Evolutionary conservation across 2,113 vertebrate species (phyloP), one percentile per base, ranked within the genome.

Genomic region (Dicaeum eximium): DNA sequence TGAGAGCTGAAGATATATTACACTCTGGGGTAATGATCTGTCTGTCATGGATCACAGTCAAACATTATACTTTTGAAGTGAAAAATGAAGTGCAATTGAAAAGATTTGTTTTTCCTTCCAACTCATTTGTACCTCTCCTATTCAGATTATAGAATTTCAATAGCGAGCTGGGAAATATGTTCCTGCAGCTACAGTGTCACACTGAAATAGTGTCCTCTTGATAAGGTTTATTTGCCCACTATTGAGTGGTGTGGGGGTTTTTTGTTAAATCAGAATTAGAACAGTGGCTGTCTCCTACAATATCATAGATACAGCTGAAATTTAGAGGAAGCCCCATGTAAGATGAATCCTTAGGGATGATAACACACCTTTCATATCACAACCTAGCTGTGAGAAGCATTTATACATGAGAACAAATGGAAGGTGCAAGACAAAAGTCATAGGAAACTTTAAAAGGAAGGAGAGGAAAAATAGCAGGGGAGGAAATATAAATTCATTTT

Each of bases 71-170:
- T 65, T 97, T 80, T 88, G 62, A 97, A 92, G 62, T 97, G 92
- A 97, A 96, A 97, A 97, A 95, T 93, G 75, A 56, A 87, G 42
- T 6, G 5, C 53, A 92, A 51, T 93, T 94, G 51, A 80, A 95
- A 93, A 95, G 81, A 96, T 96, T 93, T 97, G 82, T 72, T 98
- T 96, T 92, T 69, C 33, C 73, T 96, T 96, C 61, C 23, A 96
- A 85, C 80, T 91, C 73, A 95, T 97, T 97, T 97, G 88, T 97
- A 96, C 92, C 66, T 89, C 45, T 97, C 65, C 57, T 69, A 78
- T 96, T 95, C 91, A 72, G 81, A 89, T 92, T 70, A 96, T 64
- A 94, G 93, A 95, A 96, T 96, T 96, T 96, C 91, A 94, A 74
- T 92, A 95, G 53, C 0, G 4, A 81, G 18, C 80, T 96, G 61